Evolutionary conservation across 2,888 invertebrate genomes (phyloP).

Genomic region (Standfussiana lucernea): DNA sequence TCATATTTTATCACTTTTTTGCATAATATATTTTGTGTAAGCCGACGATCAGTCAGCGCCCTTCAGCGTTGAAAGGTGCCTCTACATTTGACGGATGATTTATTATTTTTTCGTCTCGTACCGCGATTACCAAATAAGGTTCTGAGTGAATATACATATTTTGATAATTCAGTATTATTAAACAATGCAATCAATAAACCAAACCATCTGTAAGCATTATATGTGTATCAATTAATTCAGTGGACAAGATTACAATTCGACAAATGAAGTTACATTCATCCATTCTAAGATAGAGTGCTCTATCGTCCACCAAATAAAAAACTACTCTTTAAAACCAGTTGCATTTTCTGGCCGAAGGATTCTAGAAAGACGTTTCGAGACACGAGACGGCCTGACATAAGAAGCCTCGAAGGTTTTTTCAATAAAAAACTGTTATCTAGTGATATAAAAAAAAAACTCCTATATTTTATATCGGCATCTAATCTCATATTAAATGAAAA

Average conservation of each 20-base stretch:
- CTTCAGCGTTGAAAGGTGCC: conserved; percentile 74
- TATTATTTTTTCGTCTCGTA: conserved; percentile 70
- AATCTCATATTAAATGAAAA: conserved; percentile 13
- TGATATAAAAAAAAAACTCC: background rate
- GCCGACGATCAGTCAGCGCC: conserved; percentile 82
- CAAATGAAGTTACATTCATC: background rate
- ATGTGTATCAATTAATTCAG: background rate
- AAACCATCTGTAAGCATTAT: background rate
- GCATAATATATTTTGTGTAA: conserved; percentile 84
- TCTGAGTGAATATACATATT: conserved; percentile 32
- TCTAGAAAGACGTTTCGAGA: background rate
- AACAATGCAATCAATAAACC: conserved; percentile 16
- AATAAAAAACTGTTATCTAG: background rate
- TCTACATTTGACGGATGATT: conserved; percentile 79
- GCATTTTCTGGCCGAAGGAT: background rate
- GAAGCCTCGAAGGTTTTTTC: background rate
- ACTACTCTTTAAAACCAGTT: background rate
- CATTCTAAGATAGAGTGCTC: background rate
- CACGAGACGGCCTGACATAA: background rate
- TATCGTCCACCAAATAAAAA: conserved; percentile 2
- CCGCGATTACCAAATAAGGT: conserved; percentile 62
- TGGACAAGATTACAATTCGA: background rate
- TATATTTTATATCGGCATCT: background rate
- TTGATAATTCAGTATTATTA: conserved; percentile 43
- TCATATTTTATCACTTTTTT: conserved; percentile 87